Conservation (phyloP, 2,888 invertebrate genomes). For the Nowickia ferox region DNA sequence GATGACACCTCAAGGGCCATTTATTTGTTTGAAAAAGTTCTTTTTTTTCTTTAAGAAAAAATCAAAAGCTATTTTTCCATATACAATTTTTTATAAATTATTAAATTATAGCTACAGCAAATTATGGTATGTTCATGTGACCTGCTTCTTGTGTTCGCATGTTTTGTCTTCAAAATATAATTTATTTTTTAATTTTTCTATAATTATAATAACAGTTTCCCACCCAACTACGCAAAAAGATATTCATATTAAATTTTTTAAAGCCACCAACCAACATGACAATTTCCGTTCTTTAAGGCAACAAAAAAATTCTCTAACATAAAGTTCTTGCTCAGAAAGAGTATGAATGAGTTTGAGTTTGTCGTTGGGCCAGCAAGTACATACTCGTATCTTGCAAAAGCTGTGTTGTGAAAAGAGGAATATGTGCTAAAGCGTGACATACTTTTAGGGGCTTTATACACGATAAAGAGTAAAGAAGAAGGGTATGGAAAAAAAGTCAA, state of each 20-base stretch:
- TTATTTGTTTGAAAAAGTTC: too few relatives aligned
- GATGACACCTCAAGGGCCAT: too few relatives aligned
- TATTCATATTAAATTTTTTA: conserved; percentile 43
- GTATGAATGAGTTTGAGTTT: neutral
- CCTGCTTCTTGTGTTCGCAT: neutral
- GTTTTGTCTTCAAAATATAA: neutral
- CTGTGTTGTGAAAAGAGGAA: conserved; percentile 11
- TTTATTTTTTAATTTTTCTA: conserved; percentile 30
- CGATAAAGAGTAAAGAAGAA: neutral
- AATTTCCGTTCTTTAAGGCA: conserved; percentile 36
- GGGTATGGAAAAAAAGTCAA: conserved; percentile 8
- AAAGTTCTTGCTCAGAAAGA: conserved; percentile 35
- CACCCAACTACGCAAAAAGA: neutral
- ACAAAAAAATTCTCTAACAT: conserved; percentile 26
- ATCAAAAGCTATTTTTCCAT: neutral
- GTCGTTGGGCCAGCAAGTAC: neutral
- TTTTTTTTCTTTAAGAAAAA: neutral
- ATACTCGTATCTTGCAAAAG: conserved; percentile 5
- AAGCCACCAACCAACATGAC: conserved; percentile 44
- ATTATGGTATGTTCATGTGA: conserved; percentile 5
- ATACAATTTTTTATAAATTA: neutral
- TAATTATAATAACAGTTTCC: conserved; percentile 40
- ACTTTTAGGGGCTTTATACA: conserved; percentile 58
- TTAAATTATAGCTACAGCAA: conserved; percentile 1
- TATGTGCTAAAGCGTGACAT: conserved; percentile 66